Percentiles rank a stretch among this genome's conserved stretches.
Conservation (phyloP, 53 echinoderm and acorn worm species). For the Antedon mediterranea region DNA sequence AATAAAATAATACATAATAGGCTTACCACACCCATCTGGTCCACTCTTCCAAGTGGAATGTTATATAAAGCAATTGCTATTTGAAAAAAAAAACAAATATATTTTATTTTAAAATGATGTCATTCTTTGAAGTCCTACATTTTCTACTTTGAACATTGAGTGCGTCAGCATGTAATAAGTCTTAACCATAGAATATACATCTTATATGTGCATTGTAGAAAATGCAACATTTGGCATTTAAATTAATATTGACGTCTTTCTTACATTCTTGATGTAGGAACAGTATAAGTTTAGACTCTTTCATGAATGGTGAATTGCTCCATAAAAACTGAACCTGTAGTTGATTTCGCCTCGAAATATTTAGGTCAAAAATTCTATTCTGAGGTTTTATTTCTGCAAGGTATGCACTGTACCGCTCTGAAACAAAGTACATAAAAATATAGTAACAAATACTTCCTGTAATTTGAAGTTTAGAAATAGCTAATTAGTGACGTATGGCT, state of each 20-base stretch:
- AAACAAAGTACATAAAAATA: not conserved
- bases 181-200: too few species aligned
- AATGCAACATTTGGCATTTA: too few species aligned
- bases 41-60: slow-evolving; percentile 63
- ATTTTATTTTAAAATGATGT: too few species aligned
- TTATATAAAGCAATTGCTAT: slow-evolving; percentile 75
- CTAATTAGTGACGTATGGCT: too few species aligned
- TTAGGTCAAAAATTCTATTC: slow-evolving; percentile 68
- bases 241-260: slow-evolving; percentile 1
- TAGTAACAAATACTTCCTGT: not conserved
- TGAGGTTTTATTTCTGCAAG: slow-evolving; percentile 78
- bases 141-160: too few species aligned
- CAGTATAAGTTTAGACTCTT: slow-evolving; percentile 50
- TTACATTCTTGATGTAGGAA: slow-evolving; percentile 87
- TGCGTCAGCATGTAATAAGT: too few species aligned
- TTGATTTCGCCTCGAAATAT: slow-evolving; percentile 46
- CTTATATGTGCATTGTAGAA: too few species aligned
- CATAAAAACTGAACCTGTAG: slow-evolving; percentile 78
- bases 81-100: not conserved
- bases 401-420: slow-evolving; percentile 62
- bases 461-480: too few species aligned
- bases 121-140: too few species aligned
- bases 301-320: slow-evolving; percentile 24
- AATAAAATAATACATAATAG: not conserved
- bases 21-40: slow-evolving; percentile 65